Percentiles rank a stretch among this genome's conserved stretches.
Evolutionary conservation across 2,113 vertebrate species (phyloP).

Genomic region (Cercopithecus mona): DNA sequence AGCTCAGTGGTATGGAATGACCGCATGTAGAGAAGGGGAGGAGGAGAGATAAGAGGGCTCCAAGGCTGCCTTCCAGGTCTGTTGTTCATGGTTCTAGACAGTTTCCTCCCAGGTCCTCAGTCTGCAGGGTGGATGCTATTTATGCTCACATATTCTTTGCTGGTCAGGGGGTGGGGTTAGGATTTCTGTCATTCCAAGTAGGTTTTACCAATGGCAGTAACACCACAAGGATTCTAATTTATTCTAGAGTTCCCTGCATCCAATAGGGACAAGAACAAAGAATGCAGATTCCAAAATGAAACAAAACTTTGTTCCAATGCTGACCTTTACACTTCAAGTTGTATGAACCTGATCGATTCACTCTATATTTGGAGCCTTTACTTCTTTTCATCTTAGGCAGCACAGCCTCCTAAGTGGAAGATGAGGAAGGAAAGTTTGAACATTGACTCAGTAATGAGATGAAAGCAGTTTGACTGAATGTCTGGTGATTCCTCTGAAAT

Average conservation of each 20-base stretch:
- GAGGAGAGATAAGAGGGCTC: conserved; percentile 52
- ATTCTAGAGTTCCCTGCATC: background rate
- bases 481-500: background rate
- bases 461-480: background rate
- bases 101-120: background rate
- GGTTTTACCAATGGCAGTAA: background rate
- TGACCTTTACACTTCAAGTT: background rate
- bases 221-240: background rate
- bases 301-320: background rate
- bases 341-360: background rate
- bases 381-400: conserved; percentile 6
- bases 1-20: conserved; percentile 53
- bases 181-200: background rate
- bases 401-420: background rate
- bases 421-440: background rate
- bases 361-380: background rate
- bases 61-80: background rate
- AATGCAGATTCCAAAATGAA: background rate
- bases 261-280: background rate
- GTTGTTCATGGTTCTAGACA: background rate
- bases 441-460: background rate
- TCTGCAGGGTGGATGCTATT: background rate
- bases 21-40: conserved; percentile 38
- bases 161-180: background rate
- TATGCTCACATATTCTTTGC: background rate